A percentile compares a stretch with the other conserved stretches of the same genome.
Evolutionary conservation across 2,888 invertebrate species (phyloP).

Genomic region (Platycheirus rosarum): DNA sequence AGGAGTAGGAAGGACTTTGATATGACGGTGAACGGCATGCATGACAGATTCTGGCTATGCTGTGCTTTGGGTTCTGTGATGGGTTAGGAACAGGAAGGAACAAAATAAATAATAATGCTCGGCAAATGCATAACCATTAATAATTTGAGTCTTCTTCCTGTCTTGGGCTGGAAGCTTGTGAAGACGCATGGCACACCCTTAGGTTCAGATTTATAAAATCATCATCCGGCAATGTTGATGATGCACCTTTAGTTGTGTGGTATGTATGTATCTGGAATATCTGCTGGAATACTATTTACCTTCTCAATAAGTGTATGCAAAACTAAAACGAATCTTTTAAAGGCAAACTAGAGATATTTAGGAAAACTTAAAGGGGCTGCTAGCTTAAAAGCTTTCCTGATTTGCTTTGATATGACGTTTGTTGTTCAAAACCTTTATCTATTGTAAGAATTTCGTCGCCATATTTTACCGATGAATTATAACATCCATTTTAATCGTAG

Average conservation of each 20-base stretch:
- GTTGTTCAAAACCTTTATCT: too few relatives aligned
- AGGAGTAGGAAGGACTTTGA: slow-evolving; percentile 14
- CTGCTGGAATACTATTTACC: slow-evolving; percentile 33
- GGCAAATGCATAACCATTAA: slow-evolving; percentile 70
- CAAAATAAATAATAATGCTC: slow-evolving; percentile 68
- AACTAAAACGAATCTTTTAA: not conserved
- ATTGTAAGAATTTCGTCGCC: too few relatives aligned
- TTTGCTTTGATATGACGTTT: too few relatives aligned
- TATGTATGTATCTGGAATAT: slow-evolving; percentile 27
- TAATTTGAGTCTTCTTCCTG: slow-evolving; percentile 56
- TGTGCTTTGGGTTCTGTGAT: not conserved
- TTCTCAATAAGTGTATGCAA: not conserved
- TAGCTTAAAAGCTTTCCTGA: slow-evolving; percentile 3
- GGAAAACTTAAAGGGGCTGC: not conserved
- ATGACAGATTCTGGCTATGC: slow-evolving; percentile 8
- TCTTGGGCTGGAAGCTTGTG: not conserved
- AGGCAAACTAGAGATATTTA: not conserved
- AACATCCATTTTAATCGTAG: too few relatives aligned
- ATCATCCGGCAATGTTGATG: slow-evolving; percentile 51
- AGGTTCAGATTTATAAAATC: slow-evolving; percentile 59
- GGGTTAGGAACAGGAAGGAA: slow-evolving; percentile 43
- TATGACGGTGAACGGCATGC: slow-evolving; percentile 28
- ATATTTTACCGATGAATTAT: too few relatives aligned
- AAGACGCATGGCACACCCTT: not conserved
- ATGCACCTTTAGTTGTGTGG: slow-evolving; percentile 46